Percentiles rank a stretch among this genome's conserved stretches.
Conservation (phyloP, 2,113 vertebrate species). For the Muntiacus muntjak region DNA sequence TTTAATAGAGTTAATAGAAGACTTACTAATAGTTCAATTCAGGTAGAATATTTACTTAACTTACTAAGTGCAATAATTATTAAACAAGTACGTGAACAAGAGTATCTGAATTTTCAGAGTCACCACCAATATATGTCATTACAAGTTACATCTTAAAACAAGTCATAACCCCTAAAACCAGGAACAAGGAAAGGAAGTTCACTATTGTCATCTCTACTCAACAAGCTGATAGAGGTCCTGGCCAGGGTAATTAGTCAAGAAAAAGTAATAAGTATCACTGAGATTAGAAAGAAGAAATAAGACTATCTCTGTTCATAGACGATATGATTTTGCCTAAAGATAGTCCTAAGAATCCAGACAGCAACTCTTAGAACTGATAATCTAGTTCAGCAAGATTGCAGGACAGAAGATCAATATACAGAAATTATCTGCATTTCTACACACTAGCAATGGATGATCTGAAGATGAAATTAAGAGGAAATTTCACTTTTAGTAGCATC, state of each 20-base stretch:
- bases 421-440: background rate
- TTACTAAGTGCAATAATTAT: background rate
- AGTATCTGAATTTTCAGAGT: background rate
- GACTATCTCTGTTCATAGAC: background rate
- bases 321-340: background rate
- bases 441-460: background rate
- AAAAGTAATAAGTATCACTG: background rate
- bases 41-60: background rate
- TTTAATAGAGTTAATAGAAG: background rate
- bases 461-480: background rate
- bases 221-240: background rate
- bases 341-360: background rate
- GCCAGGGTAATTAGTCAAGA: background rate
- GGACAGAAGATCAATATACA: background rate
- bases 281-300: background rate
- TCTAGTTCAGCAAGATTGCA: background rate
- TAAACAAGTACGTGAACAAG: background rate
- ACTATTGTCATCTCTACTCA: background rate
- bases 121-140: background rate
- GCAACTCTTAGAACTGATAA: background rate
- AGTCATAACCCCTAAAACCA: background rate
- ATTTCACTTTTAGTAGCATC: background rate
- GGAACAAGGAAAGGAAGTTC: background rate
- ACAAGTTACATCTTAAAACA: background rate
- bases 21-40: background rate